Evolutionary conservation across 1,140 invertebrate genomes (phyloP).

Genomic region (Pectinophora gossypiella): DNA sequence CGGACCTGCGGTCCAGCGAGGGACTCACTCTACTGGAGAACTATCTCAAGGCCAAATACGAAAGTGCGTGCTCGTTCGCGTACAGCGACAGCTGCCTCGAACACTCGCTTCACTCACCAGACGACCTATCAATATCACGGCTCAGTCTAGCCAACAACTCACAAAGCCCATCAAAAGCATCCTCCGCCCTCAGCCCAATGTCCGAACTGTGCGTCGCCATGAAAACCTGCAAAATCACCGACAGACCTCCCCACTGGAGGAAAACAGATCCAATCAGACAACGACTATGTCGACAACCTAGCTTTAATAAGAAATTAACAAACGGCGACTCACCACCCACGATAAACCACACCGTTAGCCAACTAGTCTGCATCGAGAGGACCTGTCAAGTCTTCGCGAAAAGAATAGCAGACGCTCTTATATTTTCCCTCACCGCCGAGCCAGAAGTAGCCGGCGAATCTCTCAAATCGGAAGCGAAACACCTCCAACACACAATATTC

Average conservation of each 20-base stretch:
- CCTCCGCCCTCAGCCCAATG: slow-evolving; percentile 68
- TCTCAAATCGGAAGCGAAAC: slow-evolving; percentile 79
- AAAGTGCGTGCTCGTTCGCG: slow-evolving; percentile 52
- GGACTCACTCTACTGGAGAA: slow-evolving; percentile 85
- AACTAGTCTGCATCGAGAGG: slow-evolving; percentile 79
- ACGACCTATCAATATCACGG: slow-evolving; percentile 42
- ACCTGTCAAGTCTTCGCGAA: slow-evolving; percentile 82
- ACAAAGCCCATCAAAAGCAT: slow-evolving; percentile 31
- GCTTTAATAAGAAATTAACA: slow-evolving; percentile 19
- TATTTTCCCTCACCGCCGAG: slow-evolving; percentile 57
- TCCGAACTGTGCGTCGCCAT: slow-evolving; percentile 76
- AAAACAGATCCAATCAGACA: slow-evolving; percentile 58
- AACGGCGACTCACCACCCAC: slow-evolving; percentile 43
- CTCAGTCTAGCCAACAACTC: slow-evolving; percentile 41
- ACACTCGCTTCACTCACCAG: slow-evolving; percentile 26
- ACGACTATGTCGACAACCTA: slow-evolving; percentile 47
- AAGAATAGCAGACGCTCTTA: slow-evolving; percentile 74
- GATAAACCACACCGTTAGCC: slow-evolving; percentile 65
- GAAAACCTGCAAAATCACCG: slow-evolving; percentile 69
- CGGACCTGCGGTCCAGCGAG: slow-evolving; percentile 82
- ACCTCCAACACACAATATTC: slow-evolving; percentile 79
- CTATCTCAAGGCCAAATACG: slow-evolving; percentile 78
- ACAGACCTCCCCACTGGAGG: slow-evolving; percentile 39
- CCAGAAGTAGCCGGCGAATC: slow-evolving; percentile 60
- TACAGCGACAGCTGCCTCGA: slow-evolving; percentile 50